Percentiles rank a stretch among this genome's conserved stretches.
phyloP scores from a whole-genome alignment of 2,113 vertebrate species.

The Rhynchomys soricoides region DNA sequence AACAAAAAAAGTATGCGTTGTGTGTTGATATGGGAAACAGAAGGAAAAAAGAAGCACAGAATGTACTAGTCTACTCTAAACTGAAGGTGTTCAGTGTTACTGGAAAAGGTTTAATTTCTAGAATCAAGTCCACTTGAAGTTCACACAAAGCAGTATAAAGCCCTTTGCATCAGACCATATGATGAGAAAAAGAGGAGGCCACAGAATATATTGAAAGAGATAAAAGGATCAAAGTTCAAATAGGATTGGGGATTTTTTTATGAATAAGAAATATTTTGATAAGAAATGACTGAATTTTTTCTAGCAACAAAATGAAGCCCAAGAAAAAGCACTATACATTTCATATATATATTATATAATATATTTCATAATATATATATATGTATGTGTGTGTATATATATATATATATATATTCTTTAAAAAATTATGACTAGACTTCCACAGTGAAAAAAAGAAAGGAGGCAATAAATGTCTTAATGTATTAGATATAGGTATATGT shows the following conservation, averaged over 20 bases:
- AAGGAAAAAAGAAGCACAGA: accelerated
- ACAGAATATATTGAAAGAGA: neutral
- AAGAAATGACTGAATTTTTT: neutral
- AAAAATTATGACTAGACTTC: neutral
- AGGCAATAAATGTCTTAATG: neutral
- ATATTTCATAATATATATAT: neutral
- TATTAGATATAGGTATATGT: neutral
- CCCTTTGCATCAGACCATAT: neutral
- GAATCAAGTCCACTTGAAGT: neutral
- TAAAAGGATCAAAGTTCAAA: neutral
- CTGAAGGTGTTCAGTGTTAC: neutral
- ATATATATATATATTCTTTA: neutral
- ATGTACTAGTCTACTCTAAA: neutral
- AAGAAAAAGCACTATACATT: neutral
- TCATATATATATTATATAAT: neutral
- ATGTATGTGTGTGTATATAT: neutral
- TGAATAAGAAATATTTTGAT: neutral
- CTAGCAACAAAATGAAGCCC: neutral
- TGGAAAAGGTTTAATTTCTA: neutral
- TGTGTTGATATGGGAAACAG: neutral
- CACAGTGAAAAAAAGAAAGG: neutral
- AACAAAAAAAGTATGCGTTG: neutral
- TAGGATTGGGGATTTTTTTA: neutral
- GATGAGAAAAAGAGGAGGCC: neutral
- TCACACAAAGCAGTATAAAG: neutral